Conservation (phyloP, 2,113 vertebrate genomes). For the Cygnus atratus region DNA sequence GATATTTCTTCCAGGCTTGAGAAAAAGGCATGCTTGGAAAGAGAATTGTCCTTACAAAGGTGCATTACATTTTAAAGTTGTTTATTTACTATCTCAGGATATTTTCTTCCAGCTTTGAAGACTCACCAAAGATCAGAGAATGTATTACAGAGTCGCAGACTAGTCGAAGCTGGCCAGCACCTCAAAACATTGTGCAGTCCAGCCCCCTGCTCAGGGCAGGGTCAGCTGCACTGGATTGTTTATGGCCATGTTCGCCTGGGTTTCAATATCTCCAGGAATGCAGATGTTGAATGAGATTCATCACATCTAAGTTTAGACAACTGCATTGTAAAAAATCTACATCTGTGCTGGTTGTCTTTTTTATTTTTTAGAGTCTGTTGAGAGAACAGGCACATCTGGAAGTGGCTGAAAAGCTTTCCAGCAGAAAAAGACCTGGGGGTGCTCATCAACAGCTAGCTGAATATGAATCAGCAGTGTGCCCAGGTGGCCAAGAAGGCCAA, state of each 20-base stretch:
- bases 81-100: background rate
- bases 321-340: background rate
- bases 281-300: background rate
- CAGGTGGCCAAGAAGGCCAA: background rate
- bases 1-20: background rate
- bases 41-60: background rate
- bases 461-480: background rate
- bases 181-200: no score
- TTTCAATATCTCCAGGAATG: background rate
- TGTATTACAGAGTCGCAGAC: background rate
- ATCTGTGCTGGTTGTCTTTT: background rate
- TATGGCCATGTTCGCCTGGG: background rate
- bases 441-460: background rate
- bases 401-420: no score
- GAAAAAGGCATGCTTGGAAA: background rate
- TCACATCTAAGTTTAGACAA: background rate
- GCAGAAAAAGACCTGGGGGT: background rate
- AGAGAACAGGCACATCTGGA: background rate
- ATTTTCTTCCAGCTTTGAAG: background rate
- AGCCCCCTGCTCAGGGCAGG: no score
- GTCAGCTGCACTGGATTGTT: background rate
- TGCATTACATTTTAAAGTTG: background rate
- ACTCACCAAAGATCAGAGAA: background rate
- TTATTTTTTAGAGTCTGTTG: background rate
- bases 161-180: background rate